Conservation (phyloP, 2,888 invertebrate genomes). For the Ryuthela nishihirai region DNA sequence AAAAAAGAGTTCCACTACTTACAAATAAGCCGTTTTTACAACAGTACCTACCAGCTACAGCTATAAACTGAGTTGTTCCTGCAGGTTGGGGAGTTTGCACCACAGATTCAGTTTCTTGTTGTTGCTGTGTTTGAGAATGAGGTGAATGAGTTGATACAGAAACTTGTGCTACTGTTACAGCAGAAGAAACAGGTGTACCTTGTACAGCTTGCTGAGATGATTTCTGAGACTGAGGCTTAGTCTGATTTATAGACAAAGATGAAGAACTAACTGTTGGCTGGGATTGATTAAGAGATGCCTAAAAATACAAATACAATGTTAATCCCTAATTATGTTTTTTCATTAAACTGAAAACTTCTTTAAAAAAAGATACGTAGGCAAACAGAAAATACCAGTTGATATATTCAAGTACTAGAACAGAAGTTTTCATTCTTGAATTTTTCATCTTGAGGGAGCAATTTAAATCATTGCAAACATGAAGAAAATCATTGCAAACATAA, state of each 20-base stretch:
- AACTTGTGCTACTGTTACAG: constrained; percentile 18
- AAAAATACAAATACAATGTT: not conserved
- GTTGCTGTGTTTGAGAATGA: constrained; percentile 40
- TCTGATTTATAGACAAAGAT: constrained; percentile 7
- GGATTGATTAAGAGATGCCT: constrained; percentile 24
- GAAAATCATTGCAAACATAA: no score
- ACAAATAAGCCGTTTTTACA: not conserved
- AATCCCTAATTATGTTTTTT: not conserved
- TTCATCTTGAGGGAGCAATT: no score
- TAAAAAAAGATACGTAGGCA: no score
- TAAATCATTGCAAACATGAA: no score
- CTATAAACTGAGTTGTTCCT: constrained; percentile 40
- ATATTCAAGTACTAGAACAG: no score
- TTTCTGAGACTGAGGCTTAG: constrained; percentile 6
- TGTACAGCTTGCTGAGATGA: constrained; percentile 11
- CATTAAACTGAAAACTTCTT: not conserved
- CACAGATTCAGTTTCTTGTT: constrained; percentile 29
- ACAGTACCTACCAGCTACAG: constrained; percentile 37
- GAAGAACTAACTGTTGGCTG: constrained; percentile 17
- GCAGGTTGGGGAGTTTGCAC: constrained; percentile 32
- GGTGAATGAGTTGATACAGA: constrained; percentile 23
- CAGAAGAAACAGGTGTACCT: constrained; percentile 17
- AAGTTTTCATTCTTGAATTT: no score
- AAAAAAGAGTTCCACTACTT: no score
- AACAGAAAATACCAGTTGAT: no score